Evolutionary conservation across 2,113 vertebrate species (phyloP), one percentile per base, ranked within the genome.

Genomic region (Catagonus wagneri): DNA sequence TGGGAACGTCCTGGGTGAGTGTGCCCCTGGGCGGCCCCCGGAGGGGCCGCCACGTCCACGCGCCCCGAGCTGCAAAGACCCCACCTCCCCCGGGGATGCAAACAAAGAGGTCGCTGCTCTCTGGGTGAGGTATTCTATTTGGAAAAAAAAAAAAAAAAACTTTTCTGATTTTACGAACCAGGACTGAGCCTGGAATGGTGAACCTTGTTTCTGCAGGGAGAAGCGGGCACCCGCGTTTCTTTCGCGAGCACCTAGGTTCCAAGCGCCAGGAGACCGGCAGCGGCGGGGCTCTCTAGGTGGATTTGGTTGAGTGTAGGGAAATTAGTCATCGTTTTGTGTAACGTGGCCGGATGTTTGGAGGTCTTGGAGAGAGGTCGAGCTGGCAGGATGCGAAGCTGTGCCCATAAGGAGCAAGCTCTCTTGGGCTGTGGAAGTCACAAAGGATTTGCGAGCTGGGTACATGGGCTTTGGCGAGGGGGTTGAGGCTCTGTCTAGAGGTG

Each of bases 1-100:
- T 23, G 99, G 99, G 96, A 99, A 99, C 96, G 98, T 99, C 50
- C 98, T 99, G 76, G 99, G 99, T 99, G 98, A 99, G 99, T 99
- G 93, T 52, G 44, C 16, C 56, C 69, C 32, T 7, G 58, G 78
- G 32, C 60, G 56, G 80, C 58, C 87, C 89, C 89, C 60, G 22
- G 0, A 25, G n/a, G 58, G 29, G 74, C 61, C 44, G 71, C 63
- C 83, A n/a, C 12, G 60, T 71, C 80, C 83, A 29, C 81, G 83
- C 2, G 2, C 76, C 71, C 69, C 36, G 0, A 79, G 27, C 71
- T 83, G 84, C 86, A 3, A 80, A 92, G 78, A 96, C 93, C 93
- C 83, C 74, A 89, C 84, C 81, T 78, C 58, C 63, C 76, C 44
- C 44, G 44, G 90, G 75, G 93, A 92, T 14, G 94, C 81, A 91